Base-by-base conservation (phyloP, 2,888 invertebrate species). In the Cyaniris semiargus region DNA sequence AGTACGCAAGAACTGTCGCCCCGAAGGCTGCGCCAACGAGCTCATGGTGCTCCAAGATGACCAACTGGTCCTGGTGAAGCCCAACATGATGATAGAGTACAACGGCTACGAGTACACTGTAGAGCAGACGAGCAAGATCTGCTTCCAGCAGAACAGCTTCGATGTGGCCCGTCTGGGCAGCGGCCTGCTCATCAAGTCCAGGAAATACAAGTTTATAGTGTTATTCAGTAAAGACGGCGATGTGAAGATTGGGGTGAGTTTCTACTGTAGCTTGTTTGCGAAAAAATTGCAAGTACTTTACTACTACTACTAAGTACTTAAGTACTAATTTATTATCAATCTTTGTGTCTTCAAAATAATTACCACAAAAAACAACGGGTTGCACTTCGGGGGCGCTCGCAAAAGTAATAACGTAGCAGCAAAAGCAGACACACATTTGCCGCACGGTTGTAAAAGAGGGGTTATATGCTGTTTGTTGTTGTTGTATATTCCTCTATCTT, bases 161-260 rank as follows among this genome's bases (percentile, higher is more conserved):
- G 94, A 95, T 0, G 94, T 97, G 3, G 95, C 95, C 10, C 94
- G 95, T 76, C 92, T 97, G 0, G 97, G 97, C 0, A 95, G 96
- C 78, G 95, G 95, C 0, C 89, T 97, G 0, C 90, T 96, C 1
- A 95, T 97, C 79, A 95, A 95, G 27, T 97, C 97, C 0, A 95
- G 95, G 79, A 94, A 94, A 78, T 96, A 96, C 83, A 96, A 96
- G 77, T 97, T 97, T 85, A 96, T 96, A 90, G 95, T 97, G 1
- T 94, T 96, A 1, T 97, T 96, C 90, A 96, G 95, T 84, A 93
- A 94, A 4, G 95, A 95, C 77, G 96, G 96, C 3, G 95, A 96
- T 84, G 93, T 96, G 0, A 96, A 96, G 88, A 94, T 98, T 81
- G 96, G 96, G 80, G 96, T 97, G 75, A 94, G 93, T 76, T 74